Percentiles rank a stretch among this genome's conserved stretches.
Evolutionary conservation across 2,888 invertebrate species (phyloP).

Genomic region (Ophion costatus): DNA sequence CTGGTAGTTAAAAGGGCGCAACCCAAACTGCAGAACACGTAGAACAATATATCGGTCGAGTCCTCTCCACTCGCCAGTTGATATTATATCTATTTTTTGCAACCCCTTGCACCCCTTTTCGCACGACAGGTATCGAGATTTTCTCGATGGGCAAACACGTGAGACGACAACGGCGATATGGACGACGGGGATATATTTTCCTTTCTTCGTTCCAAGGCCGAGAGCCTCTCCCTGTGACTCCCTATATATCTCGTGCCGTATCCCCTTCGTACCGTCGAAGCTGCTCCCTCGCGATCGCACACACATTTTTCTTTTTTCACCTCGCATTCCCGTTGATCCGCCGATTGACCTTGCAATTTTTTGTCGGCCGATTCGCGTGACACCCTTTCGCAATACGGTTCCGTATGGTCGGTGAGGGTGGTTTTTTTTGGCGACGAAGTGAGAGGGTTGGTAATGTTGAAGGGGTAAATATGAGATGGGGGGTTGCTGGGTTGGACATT

Average conservation of each 20-base stretch:
- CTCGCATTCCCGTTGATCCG: conserved; percentile 48
- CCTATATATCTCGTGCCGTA: conserved; percentile 25
- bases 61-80: background rate
- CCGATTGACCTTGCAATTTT: conserved; percentile 50
- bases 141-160: conserved; percentile 38
- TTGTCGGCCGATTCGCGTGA: conserved; percentile 34
- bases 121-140: conserved; percentile 44
- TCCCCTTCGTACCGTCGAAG: background rate
- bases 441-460: too few relatives aligned
- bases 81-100: background rate
- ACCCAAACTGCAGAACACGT: background rate
- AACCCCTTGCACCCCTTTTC: conserved; percentile 6
- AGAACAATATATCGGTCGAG: background rate
- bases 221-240: conserved; percentile 14
- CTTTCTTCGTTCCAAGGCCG: conserved; percentile 54
- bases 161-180: conserved; percentile 27
- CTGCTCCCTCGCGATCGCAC: conserved; percentile 5
- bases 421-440: background rate
- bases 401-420: background rate
- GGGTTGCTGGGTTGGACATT: too few relatives aligned
- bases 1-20: background rate
- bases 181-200: conserved; percentile 22
- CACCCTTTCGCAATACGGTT: background rate
- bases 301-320: conserved; percentile 40
- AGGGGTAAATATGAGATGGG: too few relatives aligned